phyloP scores from a whole-genome alignment of 1,140 invertebrate genomes.

The Polyergus mexicanus region DNA sequence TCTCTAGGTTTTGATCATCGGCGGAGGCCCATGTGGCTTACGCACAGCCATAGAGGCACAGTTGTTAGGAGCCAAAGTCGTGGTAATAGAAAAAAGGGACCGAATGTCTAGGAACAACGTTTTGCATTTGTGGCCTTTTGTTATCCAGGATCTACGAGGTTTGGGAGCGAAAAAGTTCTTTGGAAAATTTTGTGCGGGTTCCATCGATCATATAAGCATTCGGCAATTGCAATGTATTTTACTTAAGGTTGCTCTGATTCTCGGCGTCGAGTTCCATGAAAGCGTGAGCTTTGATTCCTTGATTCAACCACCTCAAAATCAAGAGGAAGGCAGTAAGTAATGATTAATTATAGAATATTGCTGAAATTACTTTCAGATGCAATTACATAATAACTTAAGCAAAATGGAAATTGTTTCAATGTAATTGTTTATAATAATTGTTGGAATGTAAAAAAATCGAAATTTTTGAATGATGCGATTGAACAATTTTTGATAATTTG shows the following conservation, averaged over 20 bases:
- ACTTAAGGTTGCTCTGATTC: conserved; percentile 96
- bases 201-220: conserved; percentile 99
- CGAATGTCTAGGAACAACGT: conserved; percentile 98
- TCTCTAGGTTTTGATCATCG: conserved; percentile 94
- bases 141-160: conserved; percentile 97
- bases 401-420: too few species aligned
- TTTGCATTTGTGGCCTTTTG: conserved; percentile 99
- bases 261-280: conserved; percentile 99
- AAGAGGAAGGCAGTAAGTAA: conserved; percentile 90
- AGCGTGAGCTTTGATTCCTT: conserved; percentile 96
- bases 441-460: too few species aligned
- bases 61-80: conserved; percentile 97
- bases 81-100: conserved; percentile 97
- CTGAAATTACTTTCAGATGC: not conserved
- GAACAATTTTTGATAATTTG: too few species aligned
- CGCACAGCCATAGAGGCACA: conserved; percentile 98
- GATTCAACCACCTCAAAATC: conserved; percentile 91
- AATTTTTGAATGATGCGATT: too few species aligned
- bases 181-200: conserved; percentile 99
- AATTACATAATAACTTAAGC: too few species aligned
- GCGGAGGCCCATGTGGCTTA: conserved; percentile 97
- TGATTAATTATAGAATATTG: not conserved
- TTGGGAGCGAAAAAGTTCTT: conserved; percentile 99
- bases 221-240: conserved; percentile 98
- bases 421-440: too few species aligned